Evolutionary conservation across 2,797 vertebrate genomes (phyloP), one percentile per base, ranked within the genome.

Genomic region (Sciurus vulgaris): DNA sequence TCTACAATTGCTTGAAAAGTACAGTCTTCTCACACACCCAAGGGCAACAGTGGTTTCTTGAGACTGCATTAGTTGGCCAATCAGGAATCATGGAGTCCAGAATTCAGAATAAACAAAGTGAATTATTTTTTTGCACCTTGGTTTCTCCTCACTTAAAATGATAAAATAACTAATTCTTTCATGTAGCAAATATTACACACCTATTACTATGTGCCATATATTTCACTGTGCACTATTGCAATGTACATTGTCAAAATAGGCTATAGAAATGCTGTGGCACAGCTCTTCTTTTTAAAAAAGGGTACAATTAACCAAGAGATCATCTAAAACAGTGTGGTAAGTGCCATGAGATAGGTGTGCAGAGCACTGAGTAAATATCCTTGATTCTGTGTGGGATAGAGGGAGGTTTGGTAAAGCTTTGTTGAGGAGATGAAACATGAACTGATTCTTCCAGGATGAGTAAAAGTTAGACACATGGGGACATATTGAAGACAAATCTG

Each of bases 401-500:
- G 54, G 2, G 17, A 56, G 7, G 13, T 77, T 91, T 61, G 38
- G 86, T 81, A 69, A 82, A 56, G 41, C 28, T 93, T 85, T 82
- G 69, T 51, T 44, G 65, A 83, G 9, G 13, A 22, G 44, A 17
- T 35, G 47, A 79, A 79, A 14, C 18, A 56, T 17, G 28, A 81
- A 9, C 33, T 79, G 59, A 38, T 69, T 82, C 56, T 88, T 88
- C 83, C 84, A 89, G 79, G 38, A 70, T 86, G 26, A 86, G 12
- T 47, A 91, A 67, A 86, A 89, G 72, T 85, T 95, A 86, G 67
- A 93, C 12, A 65, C 13, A 38, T 1, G 47, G 26, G 51, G 72
- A 63, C 81, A 69, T 1, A 61, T 59, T 73, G 49, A 96, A 92
- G 65, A 73, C 12, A 94, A 82, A 77, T 82, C 44, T 78, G 91